A percentile compares a stretch with the other conserved stretches of the same genome.
Evolutionary conservation across 2,888 invertebrate species (phyloP).

Genomic region (Drosophila aldrichi): DNA sequence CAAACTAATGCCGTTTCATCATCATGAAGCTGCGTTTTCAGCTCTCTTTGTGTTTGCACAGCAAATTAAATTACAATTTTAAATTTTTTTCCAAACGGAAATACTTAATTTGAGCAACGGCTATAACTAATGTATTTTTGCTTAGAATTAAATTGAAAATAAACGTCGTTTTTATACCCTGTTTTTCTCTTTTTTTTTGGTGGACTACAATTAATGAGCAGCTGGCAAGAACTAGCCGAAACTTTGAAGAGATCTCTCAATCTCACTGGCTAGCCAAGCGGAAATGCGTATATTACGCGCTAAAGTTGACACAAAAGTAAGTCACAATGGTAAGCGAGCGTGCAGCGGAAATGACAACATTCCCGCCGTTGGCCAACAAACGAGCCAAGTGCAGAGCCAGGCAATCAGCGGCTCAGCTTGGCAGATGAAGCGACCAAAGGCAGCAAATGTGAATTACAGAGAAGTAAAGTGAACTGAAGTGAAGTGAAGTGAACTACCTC

Average conservation of each 20-base stretch:
- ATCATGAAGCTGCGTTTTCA: slow-evolving; percentile 53
- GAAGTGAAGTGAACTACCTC: neutral
- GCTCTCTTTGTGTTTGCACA: slow-evolving; percentile 15
- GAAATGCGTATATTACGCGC: slow-evolving; percentile 53
- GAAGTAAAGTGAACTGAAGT: neutral
- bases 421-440: neutral
- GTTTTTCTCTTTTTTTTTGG: no score
- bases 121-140: slow-evolving; percentile 46
- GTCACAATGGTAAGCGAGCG: slow-evolving; percentile 21
- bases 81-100: slow-evolving; percentile 58
- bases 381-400: slow-evolving; percentile 30
- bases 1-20: slow-evolving; percentile 71
- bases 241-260: neutral
- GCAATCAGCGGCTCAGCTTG: slow-evolving; percentile 29
- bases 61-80: slow-evolving; percentile 70
- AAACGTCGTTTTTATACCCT: neutral
- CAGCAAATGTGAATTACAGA: neutral
- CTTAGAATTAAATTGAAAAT: slow-evolving; percentile 11
- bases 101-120: slow-evolving; percentile 21
- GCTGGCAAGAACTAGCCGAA: neutral
- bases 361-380: slow-evolving; percentile 29
- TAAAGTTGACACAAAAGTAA: slow-evolving; percentile 35
- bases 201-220: slow-evolving; percentile 14
- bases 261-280: slow-evolving; percentile 24
- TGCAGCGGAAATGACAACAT: slow-evolving; percentile 46